Percentiles rank a stretch among this genome's conserved stretches.
phyloP scores from a whole-genome alignment of 2,113 vertebrate species.

The Herpailurus yagouaroundi region DNA sequence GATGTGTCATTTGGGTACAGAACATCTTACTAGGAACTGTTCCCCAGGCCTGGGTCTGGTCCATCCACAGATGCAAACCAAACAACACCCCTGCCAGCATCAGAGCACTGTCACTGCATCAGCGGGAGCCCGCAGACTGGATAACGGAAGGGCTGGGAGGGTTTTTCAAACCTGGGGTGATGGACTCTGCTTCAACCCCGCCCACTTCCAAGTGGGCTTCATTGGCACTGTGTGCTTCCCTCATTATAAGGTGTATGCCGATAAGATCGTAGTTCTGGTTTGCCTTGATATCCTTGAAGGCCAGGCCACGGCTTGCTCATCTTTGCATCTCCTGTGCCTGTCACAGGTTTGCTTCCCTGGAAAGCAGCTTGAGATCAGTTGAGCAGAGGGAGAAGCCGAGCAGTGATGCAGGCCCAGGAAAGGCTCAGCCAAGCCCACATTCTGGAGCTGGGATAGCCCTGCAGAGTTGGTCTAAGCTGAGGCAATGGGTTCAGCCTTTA shows the following conservation, averaged over 20 bases:
- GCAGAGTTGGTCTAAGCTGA: neutral
- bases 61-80: neutral
- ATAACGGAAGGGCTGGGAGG: neutral
- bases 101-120: neutral
- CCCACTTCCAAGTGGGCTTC: neutral
- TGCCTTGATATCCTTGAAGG: neutral
- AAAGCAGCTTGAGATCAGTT: neutral
- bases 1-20: neutral
- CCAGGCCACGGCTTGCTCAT: neutral
- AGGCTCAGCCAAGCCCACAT: neutral
- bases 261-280: neutral
- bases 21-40: neutral
- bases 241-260: neutral
- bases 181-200: neutral
- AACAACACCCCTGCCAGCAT: fast-evolving
- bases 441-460: neutral
- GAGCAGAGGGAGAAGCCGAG: neutral
- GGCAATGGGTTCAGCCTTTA: neutral
- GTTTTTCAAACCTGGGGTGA: neutral
- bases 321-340: neutral
- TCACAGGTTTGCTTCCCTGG: neutral
- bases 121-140: neutral
- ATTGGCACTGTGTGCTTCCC: no score
- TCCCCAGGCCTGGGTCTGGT: neutral
- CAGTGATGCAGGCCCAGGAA: no score